phyloP scores from a whole-genome alignment of 2,113 vertebrate genomes.

The Jaculus jaculus region DNA sequence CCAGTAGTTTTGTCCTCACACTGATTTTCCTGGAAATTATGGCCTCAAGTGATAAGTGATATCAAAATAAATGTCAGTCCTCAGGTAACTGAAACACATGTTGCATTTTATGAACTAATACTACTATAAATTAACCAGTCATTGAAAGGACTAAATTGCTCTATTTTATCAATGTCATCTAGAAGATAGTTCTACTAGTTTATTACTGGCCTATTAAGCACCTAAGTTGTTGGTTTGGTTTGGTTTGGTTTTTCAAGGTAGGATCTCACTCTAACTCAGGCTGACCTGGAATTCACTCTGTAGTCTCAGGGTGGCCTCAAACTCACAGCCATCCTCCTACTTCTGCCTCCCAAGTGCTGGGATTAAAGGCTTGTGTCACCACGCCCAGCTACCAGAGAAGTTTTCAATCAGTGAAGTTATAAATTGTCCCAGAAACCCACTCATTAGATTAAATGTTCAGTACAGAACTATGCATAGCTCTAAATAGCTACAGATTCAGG shows the following conservation, averaged over 20 bases:
- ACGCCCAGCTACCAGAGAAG: no score
- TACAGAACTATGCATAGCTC: neutral
- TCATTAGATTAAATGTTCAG: neutral
- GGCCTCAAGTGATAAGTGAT: neutral
- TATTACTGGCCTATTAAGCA: neutral
- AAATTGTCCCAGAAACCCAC: neutral
- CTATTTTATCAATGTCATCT: neutral
- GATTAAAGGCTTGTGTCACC: no score
- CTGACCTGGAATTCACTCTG: no score
- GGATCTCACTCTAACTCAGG: no score
- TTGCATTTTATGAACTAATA: neutral
- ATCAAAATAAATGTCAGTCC: neutral
- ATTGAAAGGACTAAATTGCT: neutral
- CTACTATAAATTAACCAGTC: neutral
- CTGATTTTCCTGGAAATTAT: neutral
- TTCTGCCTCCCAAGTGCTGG: no score
- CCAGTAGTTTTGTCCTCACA: neutral
- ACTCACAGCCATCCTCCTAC: no score
- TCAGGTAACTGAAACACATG: neutral
- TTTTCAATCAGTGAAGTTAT: neutral
- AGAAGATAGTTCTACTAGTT: neutral
- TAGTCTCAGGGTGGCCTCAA: no score
- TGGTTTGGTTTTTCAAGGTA: no score
- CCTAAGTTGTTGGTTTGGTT: neutral
- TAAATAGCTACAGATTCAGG: neutral